A percentile compares a stretch with the other conserved stretches of the same genome.
phyloP scores from a whole-genome alignment of 2,888 invertebrate species.

The Rapana venosa region DNA sequence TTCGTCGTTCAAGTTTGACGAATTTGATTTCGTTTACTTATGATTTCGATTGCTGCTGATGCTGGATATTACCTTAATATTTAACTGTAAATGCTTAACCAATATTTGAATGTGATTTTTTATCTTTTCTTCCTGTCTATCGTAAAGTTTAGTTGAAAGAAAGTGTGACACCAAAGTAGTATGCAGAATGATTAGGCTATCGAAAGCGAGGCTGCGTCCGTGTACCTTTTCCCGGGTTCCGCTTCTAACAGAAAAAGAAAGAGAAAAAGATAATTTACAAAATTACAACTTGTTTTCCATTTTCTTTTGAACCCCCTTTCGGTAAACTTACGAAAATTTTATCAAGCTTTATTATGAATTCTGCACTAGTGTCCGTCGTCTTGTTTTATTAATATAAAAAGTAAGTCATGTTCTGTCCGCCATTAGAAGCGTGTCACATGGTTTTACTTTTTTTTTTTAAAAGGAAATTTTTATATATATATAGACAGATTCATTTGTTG shows the following conservation, averaged over 20 bases:
- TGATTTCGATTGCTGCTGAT: not conserved
- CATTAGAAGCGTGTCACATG: constrained; percentile 30
- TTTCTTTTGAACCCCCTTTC: not conserved
- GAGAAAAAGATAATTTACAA: constrained; percentile 14
- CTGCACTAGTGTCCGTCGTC: not conserved
- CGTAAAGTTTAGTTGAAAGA: constrained; percentile 24
- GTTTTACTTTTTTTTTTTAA: not conserved
- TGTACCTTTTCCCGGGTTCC: constrained; percentile 45
- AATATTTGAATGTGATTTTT: not conserved
- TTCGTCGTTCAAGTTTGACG: constrained; percentile 23
- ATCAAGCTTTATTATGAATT: not conserved
- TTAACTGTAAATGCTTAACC: not conserved
- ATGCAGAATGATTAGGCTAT: constrained; percentile 22
- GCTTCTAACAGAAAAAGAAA: constrained; percentile 26
- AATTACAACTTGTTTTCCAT: not conserved
- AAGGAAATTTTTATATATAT: not conserved
- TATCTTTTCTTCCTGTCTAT: constrained; percentile 1
- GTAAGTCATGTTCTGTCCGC: not conserved
- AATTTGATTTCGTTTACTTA: constrained; percentile 15
- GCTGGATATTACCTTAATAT: not conserved
- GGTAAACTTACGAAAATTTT: not conserved
- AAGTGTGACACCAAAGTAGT: not conserved
- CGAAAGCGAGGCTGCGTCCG: constrained; percentile 47
- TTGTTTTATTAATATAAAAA: constrained; percentile 16
- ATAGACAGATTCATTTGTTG: no score